These are phyloP conservation scores for Volucella zonaria DNA, from an alignment of 2,888 invertebrate species.

Conservation along the genomic window DNA sequence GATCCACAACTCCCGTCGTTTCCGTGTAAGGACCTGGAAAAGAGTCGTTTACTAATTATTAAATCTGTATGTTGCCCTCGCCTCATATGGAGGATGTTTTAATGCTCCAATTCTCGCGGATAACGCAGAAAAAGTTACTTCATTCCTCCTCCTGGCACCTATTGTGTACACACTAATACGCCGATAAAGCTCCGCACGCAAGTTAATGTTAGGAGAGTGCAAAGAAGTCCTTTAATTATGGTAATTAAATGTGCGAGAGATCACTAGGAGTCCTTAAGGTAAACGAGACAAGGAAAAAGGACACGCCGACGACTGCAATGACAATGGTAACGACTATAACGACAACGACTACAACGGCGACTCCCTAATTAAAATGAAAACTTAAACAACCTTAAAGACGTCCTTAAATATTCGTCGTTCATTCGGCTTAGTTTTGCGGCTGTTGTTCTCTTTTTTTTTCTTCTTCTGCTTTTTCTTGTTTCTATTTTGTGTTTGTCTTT, in stretches of 20 bases:
- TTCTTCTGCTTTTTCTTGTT: background rate
- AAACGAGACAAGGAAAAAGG: background rate
- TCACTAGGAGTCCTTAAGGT: slow-evolving; percentile 32
- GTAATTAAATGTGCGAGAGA: slow-evolving; percentile 65
- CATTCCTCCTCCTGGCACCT: background rate
- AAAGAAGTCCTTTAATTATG: slow-evolving; percentile 67
- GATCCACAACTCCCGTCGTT: too few relatives aligned
- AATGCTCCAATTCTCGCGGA: slow-evolving; percentile 29
- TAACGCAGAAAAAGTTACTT: background rate
- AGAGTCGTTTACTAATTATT: too few relatives aligned
- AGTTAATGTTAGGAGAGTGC: slow-evolving; percentile 24
- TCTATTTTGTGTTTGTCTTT: slow-evolving; percentile 44
- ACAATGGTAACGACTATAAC: background rate
- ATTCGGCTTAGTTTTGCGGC: too few relatives aligned
- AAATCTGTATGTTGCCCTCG: too few relatives aligned
- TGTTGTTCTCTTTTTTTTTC: background rate
- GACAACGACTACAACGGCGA: slow-evolving; percentile 3
- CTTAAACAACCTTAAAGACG: slow-evolving; percentile 54
- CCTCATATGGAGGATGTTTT: slow-evolving; percentile 17
- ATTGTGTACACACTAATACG: background rate
- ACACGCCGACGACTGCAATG: background rate
- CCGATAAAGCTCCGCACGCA: background rate
- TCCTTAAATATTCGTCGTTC: slow-evolving; percentile 12
- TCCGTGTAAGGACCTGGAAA: background rate
- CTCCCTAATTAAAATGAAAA: slow-evolving; percentile 56